phyloP scores from a whole-genome alignment of 2,113 vertebrate species.

The Patagioenas fasciata region DNA sequence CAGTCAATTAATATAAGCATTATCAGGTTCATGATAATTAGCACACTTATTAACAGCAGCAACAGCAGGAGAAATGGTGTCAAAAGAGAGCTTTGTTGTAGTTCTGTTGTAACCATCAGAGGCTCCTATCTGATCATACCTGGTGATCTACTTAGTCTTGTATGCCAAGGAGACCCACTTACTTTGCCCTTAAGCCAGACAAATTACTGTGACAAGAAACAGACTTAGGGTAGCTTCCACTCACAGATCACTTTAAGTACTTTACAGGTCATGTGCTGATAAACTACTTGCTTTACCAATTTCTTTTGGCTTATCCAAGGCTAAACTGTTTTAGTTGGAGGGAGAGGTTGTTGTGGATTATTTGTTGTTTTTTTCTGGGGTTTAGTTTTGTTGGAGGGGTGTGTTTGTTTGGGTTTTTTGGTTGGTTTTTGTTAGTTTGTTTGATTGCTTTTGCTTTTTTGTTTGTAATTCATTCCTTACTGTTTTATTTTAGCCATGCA shows the following conservation, averaged over 20 bases:
- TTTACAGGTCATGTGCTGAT: constrained; percentile 45
- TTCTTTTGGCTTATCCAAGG: constrained; percentile 16
- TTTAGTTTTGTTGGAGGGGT: too few species aligned
- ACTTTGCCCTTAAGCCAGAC: constrained; percentile 52
- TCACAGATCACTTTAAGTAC: constrained; percentile 61
- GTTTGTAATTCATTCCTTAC: background rate
- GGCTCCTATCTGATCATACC: constrained; percentile 59
- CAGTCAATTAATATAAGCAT: constrained; percentile 44
- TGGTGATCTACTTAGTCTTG: constrained; percentile 50
- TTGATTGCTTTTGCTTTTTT: too few species aligned
- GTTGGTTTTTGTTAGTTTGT: too few species aligned
- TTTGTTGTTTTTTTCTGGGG: background rate
- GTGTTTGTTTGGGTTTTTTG: too few species aligned
- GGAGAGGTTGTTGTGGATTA: background rate
- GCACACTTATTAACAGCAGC: constrained; percentile 46
- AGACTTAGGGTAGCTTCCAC: constrained; percentile 35
- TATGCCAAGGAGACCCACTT: constrained; percentile 39
- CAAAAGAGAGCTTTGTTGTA: constrained; percentile 8
- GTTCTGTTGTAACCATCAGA: background rate
- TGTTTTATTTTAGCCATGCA: background rate
- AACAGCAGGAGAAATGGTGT: constrained; percentile 22
- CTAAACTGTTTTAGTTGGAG: constrained; percentile 18
- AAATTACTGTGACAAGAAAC: constrained; percentile 62
- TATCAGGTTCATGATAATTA: constrained; percentile 59
- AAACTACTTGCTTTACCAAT: constrained; percentile 43